Percentiles rank a stretch among this genome's conserved stretches.
These are phyloP conservation scores for Drosophila setosimentum DNA, from an alignment of 2,888 invertebrate species.

Conservation along the genomic window DNA sequence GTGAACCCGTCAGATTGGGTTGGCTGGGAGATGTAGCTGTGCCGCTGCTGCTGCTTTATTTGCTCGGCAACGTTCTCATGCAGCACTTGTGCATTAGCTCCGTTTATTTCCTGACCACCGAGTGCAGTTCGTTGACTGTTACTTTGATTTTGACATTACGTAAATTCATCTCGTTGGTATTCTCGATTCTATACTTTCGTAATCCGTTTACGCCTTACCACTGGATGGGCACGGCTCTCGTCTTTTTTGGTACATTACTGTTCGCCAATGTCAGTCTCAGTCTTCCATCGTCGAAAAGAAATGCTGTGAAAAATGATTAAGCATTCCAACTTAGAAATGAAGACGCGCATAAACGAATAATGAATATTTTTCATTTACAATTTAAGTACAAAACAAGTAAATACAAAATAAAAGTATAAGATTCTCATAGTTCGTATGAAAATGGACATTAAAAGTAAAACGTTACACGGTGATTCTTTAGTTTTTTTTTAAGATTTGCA, in stretches of 20 bases:
- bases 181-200: conserved; percentile 95
- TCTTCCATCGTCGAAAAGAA: conserved; percentile 72
- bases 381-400: conserved; percentile 72
- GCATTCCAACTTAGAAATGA: conserved; percentile 23
- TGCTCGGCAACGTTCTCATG: conserved; percentile 92
- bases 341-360: conserved; percentile 40
- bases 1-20: conserved; percentile 39
- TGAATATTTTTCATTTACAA: conserved; percentile 59
- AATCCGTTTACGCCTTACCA: conserved; percentile 96
- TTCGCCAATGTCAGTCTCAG: conserved; percentile 91
- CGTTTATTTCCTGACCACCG: conserved; percentile 96
- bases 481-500: background rate
- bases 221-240: conserved; percentile 94
- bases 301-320: conserved; percentile 51
- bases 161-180: conserved; percentile 96
- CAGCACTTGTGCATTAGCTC: conserved; percentile 97
- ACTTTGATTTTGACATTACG: conserved; percentile 97
- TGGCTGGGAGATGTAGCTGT: conserved; percentile 40
- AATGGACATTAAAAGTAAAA: conserved; percentile 35
- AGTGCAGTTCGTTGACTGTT: conserved; percentile 96
- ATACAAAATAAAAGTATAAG: conserved; percentile 64
- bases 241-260: conserved; percentile 95
- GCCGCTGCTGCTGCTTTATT: conserved; percentile 85
- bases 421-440: conserved; percentile 45
- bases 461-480: conserved; percentile 21